Evolutionary conservation across 2,797 vertebrate species (phyloP).

Genomic region (Knipowitschia caucasica): DNA sequence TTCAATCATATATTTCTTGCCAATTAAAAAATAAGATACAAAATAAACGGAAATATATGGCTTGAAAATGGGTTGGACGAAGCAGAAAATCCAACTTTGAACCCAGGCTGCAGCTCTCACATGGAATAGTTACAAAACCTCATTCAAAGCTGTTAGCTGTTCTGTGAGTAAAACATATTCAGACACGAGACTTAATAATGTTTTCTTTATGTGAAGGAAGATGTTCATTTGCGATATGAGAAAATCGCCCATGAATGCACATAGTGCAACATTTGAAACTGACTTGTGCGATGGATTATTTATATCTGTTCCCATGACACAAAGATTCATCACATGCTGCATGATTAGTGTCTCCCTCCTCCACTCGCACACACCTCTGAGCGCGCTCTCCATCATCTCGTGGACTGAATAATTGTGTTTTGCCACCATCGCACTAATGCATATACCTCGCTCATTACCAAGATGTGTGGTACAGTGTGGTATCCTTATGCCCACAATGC

Average conservation of each 20-base stretch:
- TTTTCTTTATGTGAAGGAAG: conserved; percentile 3
- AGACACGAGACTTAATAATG: background rate
- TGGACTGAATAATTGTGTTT: conserved; percentile 62
- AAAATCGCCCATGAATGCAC: conserved; percentile 15
- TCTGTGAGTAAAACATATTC: background rate
- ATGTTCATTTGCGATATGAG: background rate
- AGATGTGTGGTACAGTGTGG: conserved; percentile 56
- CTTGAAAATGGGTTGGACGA: too few relatives aligned
- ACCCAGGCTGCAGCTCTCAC: background rate
- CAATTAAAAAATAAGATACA: too few relatives aligned
- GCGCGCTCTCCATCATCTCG: conserved; percentile 55
- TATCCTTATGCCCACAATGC: conserved; percentile 54
- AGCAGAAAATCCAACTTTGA: too few relatives aligned
- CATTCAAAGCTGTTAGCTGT: too few relatives aligned
- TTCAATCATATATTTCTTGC: too few relatives aligned
- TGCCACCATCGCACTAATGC: conserved; percentile 37
- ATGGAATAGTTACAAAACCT: too few relatives aligned
- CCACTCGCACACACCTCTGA: conserved; percentile 30
- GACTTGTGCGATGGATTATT: conserved; percentile 45
- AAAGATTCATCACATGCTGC: conserved; percentile 52
- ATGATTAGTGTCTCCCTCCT: conserved; percentile 50
- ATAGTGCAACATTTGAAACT: conserved; percentile 17
- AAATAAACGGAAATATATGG: too few relatives aligned
- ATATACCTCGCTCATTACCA: conserved; percentile 55
- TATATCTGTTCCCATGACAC: conserved; percentile 39